Evolutionary conservation across 2,888 invertebrate genomes (phyloP).

Genomic region (Aphodius sticticus): DNA sequence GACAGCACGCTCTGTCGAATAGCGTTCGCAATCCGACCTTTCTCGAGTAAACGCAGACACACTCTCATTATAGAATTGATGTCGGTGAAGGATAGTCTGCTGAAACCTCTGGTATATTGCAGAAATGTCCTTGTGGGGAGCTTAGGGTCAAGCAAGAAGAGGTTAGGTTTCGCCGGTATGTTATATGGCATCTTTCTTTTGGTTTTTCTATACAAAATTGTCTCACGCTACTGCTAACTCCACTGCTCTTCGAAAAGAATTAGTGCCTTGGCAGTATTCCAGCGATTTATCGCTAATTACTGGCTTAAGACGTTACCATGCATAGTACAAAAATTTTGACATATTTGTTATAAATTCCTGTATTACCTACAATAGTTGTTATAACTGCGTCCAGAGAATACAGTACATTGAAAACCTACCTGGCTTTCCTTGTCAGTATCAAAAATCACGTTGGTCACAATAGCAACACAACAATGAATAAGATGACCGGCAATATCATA

Average conservation of each 20-base stretch:
- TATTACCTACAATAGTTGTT: conserved; percentile 31
- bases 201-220: neutral
- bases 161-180: conserved; percentile 26
- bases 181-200: neutral
- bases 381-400: neutral
- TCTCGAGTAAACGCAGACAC: conserved; percentile 43
- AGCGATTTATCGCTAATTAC: neutral
- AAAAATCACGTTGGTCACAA: neutral
- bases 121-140: neutral
- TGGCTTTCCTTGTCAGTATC: too few relatives aligned
- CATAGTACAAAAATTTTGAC: conserved; percentile 37
- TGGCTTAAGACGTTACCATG: conserved; percentile 9
- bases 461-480: neutral
- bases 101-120: neutral
- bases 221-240: neutral
- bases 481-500: neutral
- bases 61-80: conserved; percentile 42
- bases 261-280: neutral
- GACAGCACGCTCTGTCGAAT: conserved; percentile 34
- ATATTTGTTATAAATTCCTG: conserved; percentile 32
- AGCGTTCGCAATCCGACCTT: conserved; percentile 38
- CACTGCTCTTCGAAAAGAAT: neutral
- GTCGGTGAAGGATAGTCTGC: conserved; percentile 7
- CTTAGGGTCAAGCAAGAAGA: neutral
- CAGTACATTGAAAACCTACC: neutral